Base-by-base conservation (phyloP, 1,140 invertebrate species). In the Diplogasteroides magnus region DNA sequence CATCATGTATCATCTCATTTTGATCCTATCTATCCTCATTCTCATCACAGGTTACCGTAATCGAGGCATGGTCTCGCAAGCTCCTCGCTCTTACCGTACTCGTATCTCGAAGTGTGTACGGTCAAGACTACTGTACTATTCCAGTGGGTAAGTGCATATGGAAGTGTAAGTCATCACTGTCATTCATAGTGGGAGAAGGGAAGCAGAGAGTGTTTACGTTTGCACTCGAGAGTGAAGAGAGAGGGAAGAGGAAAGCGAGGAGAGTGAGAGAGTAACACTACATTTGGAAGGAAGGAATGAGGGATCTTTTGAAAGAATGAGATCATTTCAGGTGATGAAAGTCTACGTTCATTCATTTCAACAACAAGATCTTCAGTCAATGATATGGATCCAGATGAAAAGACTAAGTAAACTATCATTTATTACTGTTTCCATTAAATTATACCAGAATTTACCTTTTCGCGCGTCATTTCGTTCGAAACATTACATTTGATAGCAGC, bases 61-160 rank as follows among this genome's bases (percentile, higher is more conserved):
- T 81, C 27, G 79, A 81, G 68, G 73, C 70, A 32, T 81, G 79
- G 79, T 77, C 78, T 19, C 69, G 76, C 27, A 75, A 77, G 64
- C 58, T 80, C 2, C 69, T 82, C 2, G 59, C 74, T 14, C 63
- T 81, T 11, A 78, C 80, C 15, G 77, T 77, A 1, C 32, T 80
- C 55, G 62, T 81, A 14, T 27, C 73, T 19, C 60, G 72, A 23
- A 70, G 77, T 37, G 67, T 80, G 31, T 83, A 77, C 59, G 77
- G 76, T 26, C 61, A 72, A 15, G 72, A 76, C 6, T 75, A 76
- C 58, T 74, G 59, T 48, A 28, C 27, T 23, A 77, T 78, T 56
- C 48, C 56, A 31, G 68, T 82, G 55, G n/a, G 79, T 79, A 27
- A 57, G 64, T 66, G 62, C 58, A 27, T 31, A n/a, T n/a, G 69